Conservation (phyloP, 2,113 vertebrate genomes). For the Guaruba guarouba region DNA sequence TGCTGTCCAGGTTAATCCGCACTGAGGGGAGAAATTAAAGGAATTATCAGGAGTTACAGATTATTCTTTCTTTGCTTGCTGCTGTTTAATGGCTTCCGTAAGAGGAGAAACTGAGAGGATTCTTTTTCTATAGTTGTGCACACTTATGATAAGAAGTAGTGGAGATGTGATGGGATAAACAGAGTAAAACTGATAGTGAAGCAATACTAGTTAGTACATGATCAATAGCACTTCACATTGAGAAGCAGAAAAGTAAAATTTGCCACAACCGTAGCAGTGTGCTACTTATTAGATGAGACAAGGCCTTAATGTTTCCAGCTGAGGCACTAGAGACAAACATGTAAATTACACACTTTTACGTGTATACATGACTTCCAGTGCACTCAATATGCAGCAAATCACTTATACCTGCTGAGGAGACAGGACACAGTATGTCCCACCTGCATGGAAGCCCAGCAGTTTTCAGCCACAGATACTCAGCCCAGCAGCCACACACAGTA, state of each 20-base stretch:
- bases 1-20: not conserved
- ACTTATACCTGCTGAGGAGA: not conserved
- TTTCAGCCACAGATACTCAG: not conserved
- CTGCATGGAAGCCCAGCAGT: not conserved
- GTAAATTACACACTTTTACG: not conserved
- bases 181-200: not conserved
- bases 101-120: not conserved
- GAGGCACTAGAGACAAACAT: not conserved
- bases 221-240: not conserved
- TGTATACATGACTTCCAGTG: not conserved
- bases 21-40: not conserved
- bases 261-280: not conserved
- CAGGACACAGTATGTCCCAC: not conserved
- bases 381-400: not conserved
- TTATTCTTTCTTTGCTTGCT: not conserved
- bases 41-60: not conserved
- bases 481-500: not conserved
- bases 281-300: not conserved
- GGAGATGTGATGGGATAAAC: not conserved
- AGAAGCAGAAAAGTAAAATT: not conserved
- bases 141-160: not conserved
- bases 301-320: not conserved
- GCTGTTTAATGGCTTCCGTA: not conserved
- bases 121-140: not conserved
- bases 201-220: not conserved